Base-by-base conservation (phyloP, 1,140 invertebrate genomes). In the Ruditapes philippinarum region DNA sequence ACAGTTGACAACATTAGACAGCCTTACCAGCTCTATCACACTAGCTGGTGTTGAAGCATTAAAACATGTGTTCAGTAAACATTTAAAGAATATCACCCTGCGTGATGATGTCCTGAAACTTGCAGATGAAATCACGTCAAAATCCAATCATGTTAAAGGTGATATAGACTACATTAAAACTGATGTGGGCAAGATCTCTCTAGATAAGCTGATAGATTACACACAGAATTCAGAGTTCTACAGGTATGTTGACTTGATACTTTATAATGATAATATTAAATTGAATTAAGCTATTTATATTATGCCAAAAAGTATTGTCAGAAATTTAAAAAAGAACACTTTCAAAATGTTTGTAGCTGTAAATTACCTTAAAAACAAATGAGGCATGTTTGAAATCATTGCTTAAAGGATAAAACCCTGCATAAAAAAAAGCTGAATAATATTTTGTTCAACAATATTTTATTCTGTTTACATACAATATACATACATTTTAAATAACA, bases 171-270 rank as follows among this genome's bases (percentile, higher is more conserved):
- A 78, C 22, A 86, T 94, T 17, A 89, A 82, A 25, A 22, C 22
- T 14, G 42, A 88, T 36, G 81, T 87, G 9, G 62, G 79, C 1
- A 81, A 89, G 42, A 86, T 90, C 12, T 79, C 86, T n/a, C 81
- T 93, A 4, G 85, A 91, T 28, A 28, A 89, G 12, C 68, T 92
- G 12, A 51, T 89, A 3, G 60, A 91, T 28, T 54, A 65, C 4
- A 87, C 91, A 11, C 76, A 83, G 5, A 60, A 88, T 33, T 70
- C 80, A 42, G 93, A 94, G 57, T 91, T 92, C 78, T 91, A 92
- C 74, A 93, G 93, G 93, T 93, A 54, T 19, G 31, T 11, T 5
- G 12, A 36, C 19, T 60, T 60, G 11, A 28, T 60, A n/a, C n/a
- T n/a, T n/a, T n/a, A n/a, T n/a, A n/a, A n/a, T n/a, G n/a, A n/a